A percentile compares a stretch with the other conserved stretches of the same genome.
phyloP scores from a whole-genome alignment of 2,113 vertebrate species.

The Puffinus mauretanicus region DNA sequence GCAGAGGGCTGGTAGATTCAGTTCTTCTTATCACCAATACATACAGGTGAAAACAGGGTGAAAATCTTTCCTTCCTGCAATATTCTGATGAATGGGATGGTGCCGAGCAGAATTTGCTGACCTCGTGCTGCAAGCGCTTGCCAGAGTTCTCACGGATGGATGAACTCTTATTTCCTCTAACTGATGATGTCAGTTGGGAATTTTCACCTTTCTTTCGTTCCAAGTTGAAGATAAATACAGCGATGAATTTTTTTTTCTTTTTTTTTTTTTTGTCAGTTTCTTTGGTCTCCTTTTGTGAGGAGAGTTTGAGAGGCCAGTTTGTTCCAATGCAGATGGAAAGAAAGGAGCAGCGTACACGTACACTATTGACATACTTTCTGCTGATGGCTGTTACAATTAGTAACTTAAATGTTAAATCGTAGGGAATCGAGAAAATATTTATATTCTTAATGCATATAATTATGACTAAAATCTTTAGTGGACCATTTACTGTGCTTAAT shows the following conservation, averaged over 20 bases:
- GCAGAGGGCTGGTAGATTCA: neutral
- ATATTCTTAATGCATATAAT: slow-evolving; percentile 59
- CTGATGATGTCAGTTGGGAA: slow-evolving; percentile 57
- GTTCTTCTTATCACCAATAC: neutral
- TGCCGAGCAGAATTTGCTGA: neutral
- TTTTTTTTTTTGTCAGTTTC: neutral
- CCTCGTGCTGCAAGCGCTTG: neutral
- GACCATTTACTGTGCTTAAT: slow-evolving; percentile 62
- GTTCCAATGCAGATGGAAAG: neutral
- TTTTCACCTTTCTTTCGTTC: slow-evolving; percentile 44
- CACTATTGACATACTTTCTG: slow-evolving; percentile 9
- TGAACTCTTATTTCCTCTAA: slow-evolving; percentile 44
- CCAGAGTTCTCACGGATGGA: slow-evolving; percentile 26
- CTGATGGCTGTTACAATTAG: slow-evolving; percentile 16
- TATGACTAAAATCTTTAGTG: slow-evolving; percentile 57
- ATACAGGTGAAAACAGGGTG: neutral
- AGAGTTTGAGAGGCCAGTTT: neutral
- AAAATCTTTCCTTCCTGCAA: neutral
- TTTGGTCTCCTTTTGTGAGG: neutral
- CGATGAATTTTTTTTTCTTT: neutral
- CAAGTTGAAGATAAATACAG: slow-evolving; percentile 24
- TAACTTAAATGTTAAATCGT: slow-evolving; percentile 44
- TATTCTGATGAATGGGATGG: slow-evolving; percentile 21
- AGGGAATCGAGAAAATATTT: slow-evolving; percentile 59
- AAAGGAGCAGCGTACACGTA: neutral